Evolutionary conservation across 2,888 invertebrate species (phyloP).

Genomic region (Chloroclysta siterata): DNA sequence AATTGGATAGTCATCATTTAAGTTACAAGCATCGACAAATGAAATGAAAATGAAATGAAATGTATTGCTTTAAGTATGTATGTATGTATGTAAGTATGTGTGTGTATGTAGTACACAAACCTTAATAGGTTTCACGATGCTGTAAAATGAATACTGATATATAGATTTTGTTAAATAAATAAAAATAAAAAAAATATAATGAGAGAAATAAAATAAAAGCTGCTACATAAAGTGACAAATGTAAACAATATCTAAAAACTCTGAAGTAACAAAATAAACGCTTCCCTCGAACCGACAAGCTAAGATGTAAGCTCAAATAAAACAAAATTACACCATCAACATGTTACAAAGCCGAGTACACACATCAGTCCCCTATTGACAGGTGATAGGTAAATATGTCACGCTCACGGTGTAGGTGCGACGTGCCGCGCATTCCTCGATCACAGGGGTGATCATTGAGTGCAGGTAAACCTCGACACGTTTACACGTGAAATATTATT

Average conservation of each 20-base stretch:
- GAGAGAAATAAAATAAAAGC: too few species aligned
- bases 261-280: background rate
- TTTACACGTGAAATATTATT: conserved; percentile 5
- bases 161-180: too few species aligned
- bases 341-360: conserved; percentile 28
- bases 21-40: too few species aligned
- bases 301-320: conserved; percentile 23
- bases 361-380: conserved; percentile 38
- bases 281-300: conserved; percentile 12
- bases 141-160: too few species aligned
- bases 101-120: too few species aligned
- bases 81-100: too few species aligned
- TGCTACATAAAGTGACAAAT: background rate
- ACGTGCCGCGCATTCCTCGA: conserved; percentile 25
- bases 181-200: too few species aligned
- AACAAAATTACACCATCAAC: conserved; percentile 26
- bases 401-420: conserved; percentile 26
- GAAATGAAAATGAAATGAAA: too few species aligned
- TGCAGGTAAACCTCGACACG: conserved; percentile 5
- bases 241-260: background rate
- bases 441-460: conserved; percentile 20
- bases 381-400: conserved; percentile 53
- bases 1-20: too few species aligned
- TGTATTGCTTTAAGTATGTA: too few species aligned
- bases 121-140: too few species aligned